Evolutionary conservation across 2,797 vertebrate genomes (phyloP), one percentile per base, ranked within the genome.

Genomic region (Okamejei kenojei): DNA sequence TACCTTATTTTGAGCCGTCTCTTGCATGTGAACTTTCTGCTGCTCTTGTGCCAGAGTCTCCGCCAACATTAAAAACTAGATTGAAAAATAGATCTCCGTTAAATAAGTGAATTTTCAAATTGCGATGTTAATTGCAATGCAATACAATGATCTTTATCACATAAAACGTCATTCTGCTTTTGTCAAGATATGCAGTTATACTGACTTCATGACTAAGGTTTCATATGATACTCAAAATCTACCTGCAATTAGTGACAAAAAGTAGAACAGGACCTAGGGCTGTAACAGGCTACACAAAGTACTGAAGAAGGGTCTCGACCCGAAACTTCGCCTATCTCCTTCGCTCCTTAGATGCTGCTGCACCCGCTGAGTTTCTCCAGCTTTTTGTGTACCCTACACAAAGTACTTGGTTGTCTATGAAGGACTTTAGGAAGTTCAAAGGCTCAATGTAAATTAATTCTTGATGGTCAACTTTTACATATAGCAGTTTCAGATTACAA

Each of bases 41-140:
- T 95, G 96, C 95, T 99, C 98, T 94, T 97, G 96, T 93, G 97
- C 95, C 93, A 99, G 95, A 94, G 97, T 97, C 95, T 99, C 98
- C 93, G 98, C 97, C 94, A 99, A 95, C 95, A 99, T 96, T 94
- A 98, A 97, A 96, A 99, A 99, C 98, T 99, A 95, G 13, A 71
- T 11, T 93, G 0, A 68, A 65, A 86, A 32, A 79, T 54, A 65
- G 80, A 10, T 84, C 35, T 45, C 77, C 45, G 76, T 65, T 73
- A 10, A 58, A 93, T 26, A 77, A 38, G 17, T 15, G 32, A 77
- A 63, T 26, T 32, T n/a, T n/a, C 61, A 35, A 68, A 32, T 1
- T 68, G 6, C 6, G 13, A 32, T 35, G 19, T 35, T 54, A 9
- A 26, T 82, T 38, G 63, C 65, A 90, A 17, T 45, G 84, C 26